A percentile compares a stretch with the other conserved stretches of the same genome.
phyloP scores from a whole-genome alignment of 2,113 vertebrate species.

The Syngnathus typhle region DNA sequence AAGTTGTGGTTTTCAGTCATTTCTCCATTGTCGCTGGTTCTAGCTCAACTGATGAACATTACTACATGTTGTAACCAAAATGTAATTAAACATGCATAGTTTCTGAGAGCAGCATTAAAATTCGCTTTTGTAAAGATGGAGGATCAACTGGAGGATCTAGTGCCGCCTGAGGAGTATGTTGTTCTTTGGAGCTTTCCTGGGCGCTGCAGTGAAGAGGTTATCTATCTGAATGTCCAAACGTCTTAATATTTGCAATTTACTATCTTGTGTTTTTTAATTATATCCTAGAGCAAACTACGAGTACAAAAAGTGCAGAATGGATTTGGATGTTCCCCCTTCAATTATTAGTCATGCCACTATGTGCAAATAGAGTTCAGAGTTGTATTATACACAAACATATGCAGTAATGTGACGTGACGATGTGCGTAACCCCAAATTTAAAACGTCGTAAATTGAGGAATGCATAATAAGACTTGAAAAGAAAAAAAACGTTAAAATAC shows the following conservation, averaged over 20 bases:
- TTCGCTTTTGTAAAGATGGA: slow-evolving; percentile 26
- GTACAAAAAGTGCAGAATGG: neutral
- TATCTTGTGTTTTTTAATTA: neutral
- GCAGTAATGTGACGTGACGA: too few species aligned
- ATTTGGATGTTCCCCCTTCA: neutral
- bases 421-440: too few species aligned
- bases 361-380: too few species aligned
- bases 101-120: neutral
- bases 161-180: slow-evolving; percentile 42
- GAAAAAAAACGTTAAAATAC: too few species aligned
- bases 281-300: neutral
- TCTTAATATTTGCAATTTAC: neutral
- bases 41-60: neutral
- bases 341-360: too few species aligned
- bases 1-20: neutral
- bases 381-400: too few species aligned
- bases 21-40: neutral
- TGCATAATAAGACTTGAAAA: too few species aligned
- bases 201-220: slow-evolving; percentile 55
- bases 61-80: neutral
- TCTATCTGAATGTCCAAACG: neutral
- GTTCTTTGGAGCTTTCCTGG: slow-evolving; percentile 50
- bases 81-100: neutral
- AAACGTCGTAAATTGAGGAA: too few species aligned
- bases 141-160: slow-evolving; percentile 11